Evolutionary conservation across 1,140 invertebrate species (phyloP), one percentile per base, ranked within the genome.

Genomic region (Schlechtendalia chinensis): DNA sequence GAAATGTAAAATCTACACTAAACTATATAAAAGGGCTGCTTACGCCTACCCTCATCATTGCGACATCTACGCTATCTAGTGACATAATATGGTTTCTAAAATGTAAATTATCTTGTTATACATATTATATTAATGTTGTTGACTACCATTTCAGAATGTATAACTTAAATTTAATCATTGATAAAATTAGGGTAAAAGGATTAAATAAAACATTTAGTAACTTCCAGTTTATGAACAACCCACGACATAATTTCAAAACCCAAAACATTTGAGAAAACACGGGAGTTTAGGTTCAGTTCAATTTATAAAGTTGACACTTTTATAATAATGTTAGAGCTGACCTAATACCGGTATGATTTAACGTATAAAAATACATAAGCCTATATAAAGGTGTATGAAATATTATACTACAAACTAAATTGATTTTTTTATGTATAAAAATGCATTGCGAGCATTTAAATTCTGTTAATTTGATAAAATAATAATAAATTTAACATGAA

Each of bases 31-130:
- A 59, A 77, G 74, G 56, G 54, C 17, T 61, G 56, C 29, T 24
- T 61, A 8, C 17, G 50, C 22, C 17, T 61, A 58, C 74, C 74
- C 54, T 59, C 56, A 6, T 27, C 22, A 17, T 29, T 27, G 24
- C 12, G 56, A 77, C 22, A 24, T 39, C 16, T 45, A 59, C 74
- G 74, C 74, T 61, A 77, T 77, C 74, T 77, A 45, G 56, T 59
- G n/a, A 22, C 19, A 56, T 58, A 32, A 56, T 47, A 54, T 19
- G 1, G 19, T 74, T 0, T 29, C 8, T 54, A 54, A n/a, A 32
- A 58, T 11, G 14, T 39, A 39, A 32, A 56, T 72, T 11, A 50
- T 50, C 2, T 32, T 54, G 24, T 72, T 54, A 54, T 5, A 29
- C 29, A 24, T 72, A 12, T 50, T 39, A 39, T 39, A 39, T 39